Conservation (phyloP, 2,113 vertebrate genomes). For the Piprites chloris region DNA sequence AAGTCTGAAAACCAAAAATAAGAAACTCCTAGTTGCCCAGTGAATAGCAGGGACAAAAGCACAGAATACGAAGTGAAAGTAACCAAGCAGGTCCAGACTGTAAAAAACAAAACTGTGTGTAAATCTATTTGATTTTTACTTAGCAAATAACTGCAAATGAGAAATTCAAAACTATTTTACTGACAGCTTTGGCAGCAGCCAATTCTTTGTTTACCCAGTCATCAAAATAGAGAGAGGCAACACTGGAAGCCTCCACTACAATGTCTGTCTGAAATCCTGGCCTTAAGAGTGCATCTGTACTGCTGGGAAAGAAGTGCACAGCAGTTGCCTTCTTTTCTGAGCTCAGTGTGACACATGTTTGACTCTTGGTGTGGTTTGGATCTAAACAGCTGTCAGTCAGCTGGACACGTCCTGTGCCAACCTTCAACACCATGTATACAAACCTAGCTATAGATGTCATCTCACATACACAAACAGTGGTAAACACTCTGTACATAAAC, state of each 20-base stretch:
- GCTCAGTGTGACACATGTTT: fast-evolving
- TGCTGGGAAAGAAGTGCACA: background rate
- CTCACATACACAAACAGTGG: fast-evolving
- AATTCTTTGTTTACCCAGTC: background rate
- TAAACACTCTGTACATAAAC: fast-evolving
- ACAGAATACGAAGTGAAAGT: background rate
- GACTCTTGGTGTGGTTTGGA: background rate
- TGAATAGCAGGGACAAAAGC: background rate
- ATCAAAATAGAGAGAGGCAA: background rate
- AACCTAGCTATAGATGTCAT: fast-evolving
- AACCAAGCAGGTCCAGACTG: background rate
- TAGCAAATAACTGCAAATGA: background rate
- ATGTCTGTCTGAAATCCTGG: background rate
- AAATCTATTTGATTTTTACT: background rate
- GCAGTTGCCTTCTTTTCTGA: background rate
- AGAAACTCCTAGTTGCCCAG: background rate
- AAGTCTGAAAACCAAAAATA: conserved; percentile 14
- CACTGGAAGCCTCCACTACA: background rate
- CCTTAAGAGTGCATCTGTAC: background rate
- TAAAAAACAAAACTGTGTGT: background rate
- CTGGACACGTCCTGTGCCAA: fast-evolving
- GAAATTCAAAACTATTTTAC: background rate
- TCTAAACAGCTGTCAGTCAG: background rate
- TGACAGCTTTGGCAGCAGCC: background rate
- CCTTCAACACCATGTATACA: no score